These are phyloP conservation scores for Zosterops lateralis DNA, from an alignment of 2,113 vertebrate genomes.

Conservation along the genomic window DNA sequence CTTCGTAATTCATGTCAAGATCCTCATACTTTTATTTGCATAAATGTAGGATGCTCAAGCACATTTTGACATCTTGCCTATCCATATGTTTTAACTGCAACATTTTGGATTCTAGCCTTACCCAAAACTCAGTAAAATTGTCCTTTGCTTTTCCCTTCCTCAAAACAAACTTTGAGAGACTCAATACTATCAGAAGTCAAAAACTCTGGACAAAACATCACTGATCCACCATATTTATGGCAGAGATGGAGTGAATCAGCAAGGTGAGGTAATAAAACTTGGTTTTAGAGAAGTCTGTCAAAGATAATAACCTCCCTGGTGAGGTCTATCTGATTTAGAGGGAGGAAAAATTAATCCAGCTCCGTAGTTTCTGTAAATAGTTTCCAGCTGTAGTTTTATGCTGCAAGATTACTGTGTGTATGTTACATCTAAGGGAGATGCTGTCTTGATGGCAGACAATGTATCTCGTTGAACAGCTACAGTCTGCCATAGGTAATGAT, in stretches of 20 bases:
- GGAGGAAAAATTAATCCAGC: constrained; percentile 39
- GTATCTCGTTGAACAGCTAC: background rate
- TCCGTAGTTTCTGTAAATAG: constrained; percentile 1
- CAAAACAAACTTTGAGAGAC: constrained; percentile 15
- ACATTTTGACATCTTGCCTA: background rate
- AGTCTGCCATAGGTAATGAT: background rate
- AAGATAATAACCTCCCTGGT: constrained; percentile 62
- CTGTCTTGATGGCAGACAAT: background rate
- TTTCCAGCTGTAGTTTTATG: constrained; percentile 11
- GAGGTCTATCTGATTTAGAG: constrained; percentile 20
- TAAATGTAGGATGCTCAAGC: background rate
- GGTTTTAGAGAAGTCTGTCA: constrained; percentile 37
- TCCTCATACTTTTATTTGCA: background rate
- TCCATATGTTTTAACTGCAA: background rate
- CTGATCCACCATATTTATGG: background rate
- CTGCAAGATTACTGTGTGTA: constrained; percentile 1
- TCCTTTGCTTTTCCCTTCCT: background rate
- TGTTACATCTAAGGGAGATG: background rate
- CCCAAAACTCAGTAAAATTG: background rate
- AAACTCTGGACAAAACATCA: background rate
- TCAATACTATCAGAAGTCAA: background rate
- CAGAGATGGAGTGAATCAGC: background rate
- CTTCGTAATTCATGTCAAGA: background rate
- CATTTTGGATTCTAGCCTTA: background rate
- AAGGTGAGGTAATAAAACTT: constrained; percentile 12